phyloP scores from a whole-genome alignment of 2,888 invertebrate genomes.

The Balanococcus diminutus region DNA sequence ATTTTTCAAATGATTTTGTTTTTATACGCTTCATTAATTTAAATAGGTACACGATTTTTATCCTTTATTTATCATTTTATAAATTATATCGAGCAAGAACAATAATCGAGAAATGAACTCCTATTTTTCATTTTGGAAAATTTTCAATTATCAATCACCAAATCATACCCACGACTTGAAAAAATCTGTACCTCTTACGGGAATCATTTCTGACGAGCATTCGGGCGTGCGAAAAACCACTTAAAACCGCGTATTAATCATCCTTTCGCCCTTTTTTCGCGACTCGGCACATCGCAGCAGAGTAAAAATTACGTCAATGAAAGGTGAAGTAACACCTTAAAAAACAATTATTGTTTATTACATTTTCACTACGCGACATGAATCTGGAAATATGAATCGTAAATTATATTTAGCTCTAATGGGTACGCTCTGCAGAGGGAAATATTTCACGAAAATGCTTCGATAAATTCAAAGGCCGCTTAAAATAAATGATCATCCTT shows the following conservation, averaged over 20 bases:
- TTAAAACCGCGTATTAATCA: not conserved
- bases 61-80: no score
- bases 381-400: not conserved
- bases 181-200: not conserved
- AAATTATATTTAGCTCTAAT: not conserved
- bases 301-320: not conserved
- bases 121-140: no score
- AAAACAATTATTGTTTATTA: conserved; percentile 11
- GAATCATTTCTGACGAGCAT: not conserved
- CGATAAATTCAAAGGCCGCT: not conserved
- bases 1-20: no score
- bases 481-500: not conserved
- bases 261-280: no score
- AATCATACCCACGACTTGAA: no score
- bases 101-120: no score
- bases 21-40: no score
- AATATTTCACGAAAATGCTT: conserved; percentile 9
- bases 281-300: not conserved
- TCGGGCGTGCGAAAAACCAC: not conserved
- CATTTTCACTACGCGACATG: not conserved
- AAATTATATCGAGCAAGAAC: no score
- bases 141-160: no score
- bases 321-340: not conserved
- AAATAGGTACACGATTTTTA: no score
- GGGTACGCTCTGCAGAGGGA: not conserved